These are phyloP conservation scores for Nomia melanderi DNA, from an alignment of 1,140 invertebrate genomes.

Conservation along the genomic window DNA sequence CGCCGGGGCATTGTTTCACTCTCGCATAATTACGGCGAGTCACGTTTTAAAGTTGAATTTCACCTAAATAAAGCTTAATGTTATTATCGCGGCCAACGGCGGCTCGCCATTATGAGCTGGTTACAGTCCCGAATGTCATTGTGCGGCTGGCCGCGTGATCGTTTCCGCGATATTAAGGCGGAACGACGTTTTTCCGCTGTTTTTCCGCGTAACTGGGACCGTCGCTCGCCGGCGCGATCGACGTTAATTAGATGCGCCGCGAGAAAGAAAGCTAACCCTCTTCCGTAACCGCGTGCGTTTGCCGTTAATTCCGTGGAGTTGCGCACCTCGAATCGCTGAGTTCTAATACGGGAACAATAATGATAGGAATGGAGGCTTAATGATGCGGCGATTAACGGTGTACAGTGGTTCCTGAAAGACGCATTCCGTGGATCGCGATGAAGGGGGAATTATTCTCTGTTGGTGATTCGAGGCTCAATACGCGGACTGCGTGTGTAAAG, in stretches of 20 bases:
- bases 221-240: slow-evolving; percentile 7
- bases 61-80: slow-evolving; percentile 81
- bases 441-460: no score
- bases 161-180: slow-evolving; percentile 75
- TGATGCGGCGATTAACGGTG: not conserved
- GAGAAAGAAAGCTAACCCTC: not conserved
- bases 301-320: not conserved
- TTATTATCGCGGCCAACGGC: slow-evolving; percentile 75
- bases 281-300: not conserved
- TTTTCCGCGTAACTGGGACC: slow-evolving; percentile 30
- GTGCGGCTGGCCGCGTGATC: slow-evolving; percentile 71
- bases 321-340: not conserved
- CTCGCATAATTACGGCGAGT: slow-evolving; percentile 80
- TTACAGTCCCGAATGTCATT: slow-evolving; percentile 76
- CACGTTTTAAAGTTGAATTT: slow-evolving; percentile 81
- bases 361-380: not conserved
- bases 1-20: slow-evolving; percentile 77
- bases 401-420: not conserved
- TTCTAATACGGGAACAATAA: not conserved
- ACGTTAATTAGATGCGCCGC: slow-evolving; percentile 44
- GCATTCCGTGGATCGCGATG: not conserved
- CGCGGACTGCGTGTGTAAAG: no score
- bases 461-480: no score
- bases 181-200: slow-evolving; percentile 69
- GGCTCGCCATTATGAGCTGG: slow-evolving; percentile 72